Conservation (phyloP, 1,140 invertebrate genomes). For the Bombus sibiricus region DNA sequence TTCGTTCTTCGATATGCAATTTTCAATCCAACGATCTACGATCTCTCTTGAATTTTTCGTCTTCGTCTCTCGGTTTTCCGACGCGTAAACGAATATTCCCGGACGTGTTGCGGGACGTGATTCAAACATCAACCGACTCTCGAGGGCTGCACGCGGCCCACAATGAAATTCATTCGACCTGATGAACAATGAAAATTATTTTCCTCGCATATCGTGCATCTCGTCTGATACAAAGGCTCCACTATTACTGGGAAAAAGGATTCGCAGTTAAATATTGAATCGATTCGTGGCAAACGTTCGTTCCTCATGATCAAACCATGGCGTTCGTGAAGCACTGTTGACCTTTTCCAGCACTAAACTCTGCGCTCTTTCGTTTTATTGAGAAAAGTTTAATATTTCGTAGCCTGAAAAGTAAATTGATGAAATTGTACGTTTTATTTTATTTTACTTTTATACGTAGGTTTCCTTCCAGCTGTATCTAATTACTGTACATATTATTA, state of each 20-base stretch:
- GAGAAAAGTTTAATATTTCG: background rate
- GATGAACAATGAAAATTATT: constrained; percentile 15
- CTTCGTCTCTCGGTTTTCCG: background rate
- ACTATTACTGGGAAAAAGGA: background rate
- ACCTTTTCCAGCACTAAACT: background rate
- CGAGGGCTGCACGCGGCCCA: background rate
- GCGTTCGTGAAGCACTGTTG: background rate
- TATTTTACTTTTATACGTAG: too few relatives aligned
- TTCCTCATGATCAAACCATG: background rate
- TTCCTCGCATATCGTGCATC: background rate
- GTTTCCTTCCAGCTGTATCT: too few relatives aligned
- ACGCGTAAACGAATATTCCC: background rate
- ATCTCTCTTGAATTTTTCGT: background rate
- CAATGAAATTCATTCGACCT: constrained; percentile 2
- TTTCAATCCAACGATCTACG: background rate
- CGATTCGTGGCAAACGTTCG: background rate
- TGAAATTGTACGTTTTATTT: too few relatives aligned
- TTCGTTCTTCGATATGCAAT: background rate
- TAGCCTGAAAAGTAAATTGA: too few relatives aligned
- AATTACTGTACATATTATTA: too few relatives aligned
- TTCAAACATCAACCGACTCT: background rate
- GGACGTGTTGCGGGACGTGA: background rate
- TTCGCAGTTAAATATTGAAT: background rate
- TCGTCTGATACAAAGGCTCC: background rate
- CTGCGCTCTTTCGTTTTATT: background rate